A percentile compares a stretch with the other conserved stretches of the same genome.
phyloP scores from a whole-genome alignment of 1,140 invertebrate species.

The Bombyx mori region DNA sequence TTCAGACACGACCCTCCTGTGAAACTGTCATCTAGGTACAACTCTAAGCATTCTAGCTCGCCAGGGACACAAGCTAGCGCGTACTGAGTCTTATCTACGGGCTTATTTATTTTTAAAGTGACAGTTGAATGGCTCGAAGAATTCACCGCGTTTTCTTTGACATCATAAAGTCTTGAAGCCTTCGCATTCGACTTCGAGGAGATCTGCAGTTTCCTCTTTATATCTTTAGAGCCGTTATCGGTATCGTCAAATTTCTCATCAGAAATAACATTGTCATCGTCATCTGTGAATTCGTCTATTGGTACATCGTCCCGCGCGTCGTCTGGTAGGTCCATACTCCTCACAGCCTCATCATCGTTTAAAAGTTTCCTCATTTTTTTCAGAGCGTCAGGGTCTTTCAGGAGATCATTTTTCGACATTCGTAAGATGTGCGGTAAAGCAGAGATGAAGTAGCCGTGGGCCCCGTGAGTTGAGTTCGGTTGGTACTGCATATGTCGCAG shows the following conservation, averaged over 20 bases:
- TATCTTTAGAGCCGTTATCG: slow-evolving; percentile 8
- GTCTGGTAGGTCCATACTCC: slow-evolving; percentile 23
- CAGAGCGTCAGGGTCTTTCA: slow-evolving; percentile 13
- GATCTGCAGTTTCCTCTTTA: slow-evolving; percentile 23
- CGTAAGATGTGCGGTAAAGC: slow-evolving; percentile 25
- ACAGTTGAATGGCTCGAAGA: slow-evolving; percentile 21
- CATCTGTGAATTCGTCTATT: not conserved
- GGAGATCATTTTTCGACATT: slow-evolving; percentile 18
- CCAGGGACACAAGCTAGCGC: slow-evolving; percentile 27
- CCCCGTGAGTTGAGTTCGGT: slow-evolving; percentile 44
- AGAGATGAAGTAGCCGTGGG: slow-evolving; percentile 46
- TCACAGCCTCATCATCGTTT: slow-evolving; percentile 20
- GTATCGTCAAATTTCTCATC: not conserved
- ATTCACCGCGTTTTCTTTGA: not conserved
- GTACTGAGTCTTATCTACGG: slow-evolving; percentile 20
- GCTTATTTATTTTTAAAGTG: slow-evolving; percentile 28
- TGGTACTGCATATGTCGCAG: slow-evolving; percentile 58
- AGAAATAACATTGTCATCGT: not conserved
- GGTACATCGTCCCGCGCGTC: slow-evolving; percentile 10
- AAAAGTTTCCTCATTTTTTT: no score
- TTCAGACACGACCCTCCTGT: slow-evolving; percentile 47
- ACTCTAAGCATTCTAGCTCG: slow-evolving; percentile 42
- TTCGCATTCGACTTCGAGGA: slow-evolving; percentile 10
- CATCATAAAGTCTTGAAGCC: not conserved
- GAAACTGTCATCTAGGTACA: slow-evolving; percentile 45